These are phyloP conservation scores for Gambusia holbrooki DNA, from an alignment of 2,113 vertebrate genomes.

Conservation along the genomic window DNA sequence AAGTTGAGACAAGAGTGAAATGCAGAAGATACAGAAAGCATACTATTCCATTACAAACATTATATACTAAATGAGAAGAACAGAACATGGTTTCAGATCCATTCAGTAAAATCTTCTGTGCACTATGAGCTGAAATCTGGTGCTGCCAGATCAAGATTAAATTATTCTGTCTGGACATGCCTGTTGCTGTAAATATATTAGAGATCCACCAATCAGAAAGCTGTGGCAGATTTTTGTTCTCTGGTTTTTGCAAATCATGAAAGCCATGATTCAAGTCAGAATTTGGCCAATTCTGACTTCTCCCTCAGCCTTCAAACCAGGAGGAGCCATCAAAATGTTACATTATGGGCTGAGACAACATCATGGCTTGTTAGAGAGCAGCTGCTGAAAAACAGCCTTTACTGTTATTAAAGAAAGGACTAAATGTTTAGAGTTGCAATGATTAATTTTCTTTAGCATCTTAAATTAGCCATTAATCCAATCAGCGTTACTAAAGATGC, in stretches of 20 bases:
- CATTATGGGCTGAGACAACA: not conserved
- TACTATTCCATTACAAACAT: constrained; percentile 30
- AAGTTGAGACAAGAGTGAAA: not conserved
- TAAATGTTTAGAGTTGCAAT: not conserved
- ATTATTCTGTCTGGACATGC: constrained; percentile 37
- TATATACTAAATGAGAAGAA: constrained; percentile 9
- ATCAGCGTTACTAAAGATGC: not conserved
- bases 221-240: not conserved
- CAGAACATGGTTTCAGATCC: constrained; percentile 15
- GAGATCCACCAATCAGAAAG: not conserved
- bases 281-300: not conserved
- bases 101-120: constrained; percentile 10
- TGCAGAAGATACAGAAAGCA: constrained; percentile 17
- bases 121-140: constrained; percentile 2
- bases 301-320: not conserved
- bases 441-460: not conserved
- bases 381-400: not conserved
- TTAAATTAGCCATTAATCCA: not conserved
- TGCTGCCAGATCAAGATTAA: constrained; percentile 52
- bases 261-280: too few relatives aligned
- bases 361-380: not conserved
- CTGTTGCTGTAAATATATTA: not conserved
- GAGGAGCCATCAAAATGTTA: not conserved
- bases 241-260: not conserved
- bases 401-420: not conserved